Evolutionary conservation across 2,797 vertebrate species (phyloP), one percentile per base, ranked within the genome.

Genomic region (Tachyglossus aculeatus): DNA sequence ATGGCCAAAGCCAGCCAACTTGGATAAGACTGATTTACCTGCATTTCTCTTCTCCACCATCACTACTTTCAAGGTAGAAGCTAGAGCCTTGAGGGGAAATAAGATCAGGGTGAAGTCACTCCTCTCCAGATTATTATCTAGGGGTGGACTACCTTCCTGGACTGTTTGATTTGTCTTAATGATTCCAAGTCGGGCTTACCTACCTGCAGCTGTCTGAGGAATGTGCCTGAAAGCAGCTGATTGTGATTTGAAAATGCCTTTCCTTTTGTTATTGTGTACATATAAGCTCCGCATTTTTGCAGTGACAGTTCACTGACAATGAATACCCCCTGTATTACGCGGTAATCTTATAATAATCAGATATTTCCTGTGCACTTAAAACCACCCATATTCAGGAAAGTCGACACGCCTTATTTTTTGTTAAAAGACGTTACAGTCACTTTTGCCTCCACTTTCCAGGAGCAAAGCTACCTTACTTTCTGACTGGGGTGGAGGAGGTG

Each of bases 271-370:
- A 78, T 53, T 51, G 27, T 73, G 21, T 40, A 41, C 67, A 37
- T 21, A 48, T 50, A 31, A n/a, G 57, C 45, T 80, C 34, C 10
- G 83, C 71, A 77, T 83, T 75, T 84, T 80, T 82, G 53, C 69
- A 61, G 83, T 94, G 93, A 92, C 92, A 93, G 90, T 67, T 87
- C 82, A 48, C 67, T 92, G 93, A 90, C 90, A 88, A 90, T 88
- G 89, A 92, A 90, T 82, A 77, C 74, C 66, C 61, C 80, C 51
- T 73, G 55, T 78, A 81, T 82, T 82, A 81, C 75, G 77, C 81
- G 54, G 71, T 84, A 87, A 90, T 86, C 85, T 71, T 67, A 53
- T 66, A 74, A 77, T 86, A 84, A 86, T 67, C 78, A 77, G 69
- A 88, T 78, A 89, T 80, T 91, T 91, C 86, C 88, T 91, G 87